Base-by-base conservation (phyloP, 2,888 invertebrate genomes). In the Eupithecia centaureata region DNA sequence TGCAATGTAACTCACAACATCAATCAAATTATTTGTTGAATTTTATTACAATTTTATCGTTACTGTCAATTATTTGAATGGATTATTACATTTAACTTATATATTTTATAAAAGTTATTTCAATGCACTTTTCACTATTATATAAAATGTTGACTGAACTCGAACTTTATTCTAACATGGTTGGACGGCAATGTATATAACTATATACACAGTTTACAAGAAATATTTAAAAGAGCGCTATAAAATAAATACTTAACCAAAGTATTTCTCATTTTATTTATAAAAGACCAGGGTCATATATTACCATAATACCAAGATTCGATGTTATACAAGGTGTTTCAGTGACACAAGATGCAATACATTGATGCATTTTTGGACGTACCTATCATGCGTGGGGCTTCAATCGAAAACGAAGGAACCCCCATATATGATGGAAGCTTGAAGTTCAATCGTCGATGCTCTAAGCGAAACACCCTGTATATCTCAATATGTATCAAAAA, bases 71-170 rank as follows among this genome's bases (percentile, higher is more conserved):
- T 63, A 58, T 33, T 70, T 62, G 42, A 42, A 63, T 58, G 54
- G 28, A 62, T 58, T 60, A 61, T 66, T 56, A 63, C 33, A 52
- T 32, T 51, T 65, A 61, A 5, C 33, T 52, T 54, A 10, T 32
- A 22, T 35, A 52, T 38, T 38, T 51, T n/a, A 61, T 52, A 52
- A 54, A 52, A 27, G 22, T 67, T 13, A 65, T 69, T 73, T 71
- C 52, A 33, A 68, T 68, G 73, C 77, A 75, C 73, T 58, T 77
- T 72, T 70, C 72, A 61, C 61, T 65, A 70, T 68, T 73, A 28
- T 72, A 65, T 70, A 67, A 51, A 70, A 62, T 65, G 72, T 71
- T 65, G 73, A 74, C 77, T 74, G 72, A 73, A 75, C 3, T 22
- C 47, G 10, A 22, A 22, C 10, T 47, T n/a, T 22, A n/a, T 22